These are phyloP conservation scores for Corythornis vintsioides DNA, from an alignment of 2,113 vertebrate species.

Conservation along the genomic window DNA sequence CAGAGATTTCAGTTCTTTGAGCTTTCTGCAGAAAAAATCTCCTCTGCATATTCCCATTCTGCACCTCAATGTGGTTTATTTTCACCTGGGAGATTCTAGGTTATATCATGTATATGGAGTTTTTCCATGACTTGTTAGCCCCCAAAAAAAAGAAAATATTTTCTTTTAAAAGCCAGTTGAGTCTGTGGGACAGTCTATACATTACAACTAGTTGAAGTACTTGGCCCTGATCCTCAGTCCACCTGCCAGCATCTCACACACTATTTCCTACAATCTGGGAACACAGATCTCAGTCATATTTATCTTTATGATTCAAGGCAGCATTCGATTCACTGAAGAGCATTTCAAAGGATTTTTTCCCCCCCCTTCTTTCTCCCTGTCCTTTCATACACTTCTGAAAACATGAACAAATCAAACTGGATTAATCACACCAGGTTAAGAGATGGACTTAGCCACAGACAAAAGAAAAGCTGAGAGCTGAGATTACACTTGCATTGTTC, in stretches of 20 bases:
- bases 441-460: not conserved
- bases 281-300: not conserved
- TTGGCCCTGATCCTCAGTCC: not conserved
- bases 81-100: not conserved
- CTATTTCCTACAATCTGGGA: not conserved
- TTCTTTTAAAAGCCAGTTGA: not conserved
- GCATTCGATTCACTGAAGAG: not conserved
- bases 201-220: not conserved
- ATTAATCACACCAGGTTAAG: constrained; percentile 30
- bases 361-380: not conserved
- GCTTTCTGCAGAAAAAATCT: not conserved
- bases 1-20: not conserved
- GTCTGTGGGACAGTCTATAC: not conserved
- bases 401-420: not conserved
- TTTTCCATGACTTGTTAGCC: not conserved
- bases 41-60: not conserved
- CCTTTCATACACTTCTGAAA: constrained; percentile 23
- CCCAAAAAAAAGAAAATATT: not conserved
- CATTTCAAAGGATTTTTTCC: not conserved
- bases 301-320: not conserved
- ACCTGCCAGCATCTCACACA: not conserved
- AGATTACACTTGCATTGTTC: not conserved
- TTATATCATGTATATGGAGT: not conserved
- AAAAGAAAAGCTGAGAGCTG: constrained; percentile 19
- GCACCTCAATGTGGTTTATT: not conserved